These are phyloP conservation scores for Apamea sordens DNA, from an alignment of 2,888 invertebrate genomes.

Conservation along the genomic window DNA sequence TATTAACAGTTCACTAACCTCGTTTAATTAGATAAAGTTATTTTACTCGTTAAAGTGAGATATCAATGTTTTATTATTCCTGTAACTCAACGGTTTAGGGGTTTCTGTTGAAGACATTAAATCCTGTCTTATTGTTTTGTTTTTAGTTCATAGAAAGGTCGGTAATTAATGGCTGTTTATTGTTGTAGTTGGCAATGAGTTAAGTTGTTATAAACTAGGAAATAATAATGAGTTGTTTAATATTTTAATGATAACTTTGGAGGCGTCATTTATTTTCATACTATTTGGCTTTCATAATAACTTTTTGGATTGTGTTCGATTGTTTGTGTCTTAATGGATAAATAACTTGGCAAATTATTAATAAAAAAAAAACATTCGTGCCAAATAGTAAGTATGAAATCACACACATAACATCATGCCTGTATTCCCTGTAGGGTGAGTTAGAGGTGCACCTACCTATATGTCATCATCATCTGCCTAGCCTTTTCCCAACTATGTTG, in stretches of 20 bases:
- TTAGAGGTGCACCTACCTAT: no score
- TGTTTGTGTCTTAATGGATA: neutral
- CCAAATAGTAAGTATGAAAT: no score
- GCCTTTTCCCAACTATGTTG: no score
- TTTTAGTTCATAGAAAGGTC: slow-evolving; percentile 1
- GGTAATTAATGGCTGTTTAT: slow-evolving; percentile 16
- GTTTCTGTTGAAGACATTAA: slow-evolving; percentile 10
- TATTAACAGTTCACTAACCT: slow-evolving; percentile 77
- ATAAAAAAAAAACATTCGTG: neutral
- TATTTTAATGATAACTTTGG: neutral
- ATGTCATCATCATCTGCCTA: no score
- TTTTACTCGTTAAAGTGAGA: slow-evolving; percentile 67
- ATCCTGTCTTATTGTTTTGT: slow-evolving; percentile 16
- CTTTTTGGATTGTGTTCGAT: neutral
- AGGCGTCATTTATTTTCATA: neutral
- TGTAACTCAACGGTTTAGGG: slow-evolving; percentile 8
- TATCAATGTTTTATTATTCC: slow-evolving; percentile 50
- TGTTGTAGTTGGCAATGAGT: slow-evolving; percentile 9
- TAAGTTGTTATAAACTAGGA: neutral
- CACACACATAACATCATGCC: no score
- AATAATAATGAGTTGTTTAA: neutral
- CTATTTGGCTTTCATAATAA: neutral
- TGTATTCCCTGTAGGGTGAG: no score
- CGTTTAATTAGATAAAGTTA: slow-evolving; percentile 74
- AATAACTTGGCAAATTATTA: neutral